phyloP scores from a whole-genome alignment of 2,888 invertebrate species.

The Subacronicta megacephala region DNA sequence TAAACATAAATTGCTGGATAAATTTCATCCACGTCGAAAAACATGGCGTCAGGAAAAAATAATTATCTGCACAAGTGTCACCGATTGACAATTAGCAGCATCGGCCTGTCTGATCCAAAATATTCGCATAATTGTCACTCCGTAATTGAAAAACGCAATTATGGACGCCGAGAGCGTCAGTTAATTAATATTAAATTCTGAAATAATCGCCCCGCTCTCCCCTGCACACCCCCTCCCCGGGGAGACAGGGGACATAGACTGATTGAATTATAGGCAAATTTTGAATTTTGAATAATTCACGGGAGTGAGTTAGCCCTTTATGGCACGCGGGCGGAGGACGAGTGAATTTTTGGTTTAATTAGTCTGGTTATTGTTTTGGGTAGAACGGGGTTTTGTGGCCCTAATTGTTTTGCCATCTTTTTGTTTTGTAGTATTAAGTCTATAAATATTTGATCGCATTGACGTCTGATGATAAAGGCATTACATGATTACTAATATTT shows the following conservation, averaged over 20 bases:
- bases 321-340: conserved; percentile 63
- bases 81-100: conserved; percentile 78
- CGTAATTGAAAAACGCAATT: conserved; percentile 89
- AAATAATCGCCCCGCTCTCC: conserved; percentile 81
- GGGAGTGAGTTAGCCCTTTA: conserved; percentile 83
- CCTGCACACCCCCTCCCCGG: conserved; percentile 69
- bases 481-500: conserved; percentile 27
- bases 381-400: conserved; percentile 43
- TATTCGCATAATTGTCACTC: conserved; percentile 86
- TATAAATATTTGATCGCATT: conserved; percentile 39
- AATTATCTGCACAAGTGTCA: conserved; percentile 56
- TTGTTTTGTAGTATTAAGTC: conserved; percentile 14
- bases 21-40: conserved; percentile 34
- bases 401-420: conserved; percentile 52
- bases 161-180: conserved; percentile 80
- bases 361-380: conserved; percentile 56
- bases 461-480: conserved; percentile 29
- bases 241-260: conserved; percentile 72
- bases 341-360: conserved; percentile 65
- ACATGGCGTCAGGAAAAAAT: conserved; percentile 53
- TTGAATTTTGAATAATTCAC: conserved; percentile 89
- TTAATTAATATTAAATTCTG: conserved; percentile 90
- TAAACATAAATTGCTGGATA: conserved; percentile 24
- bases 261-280: conserved; percentile 89
- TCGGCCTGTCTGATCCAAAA: conserved; percentile 79